Evolutionary conservation across 2,113 vertebrate genomes (phyloP), one percentile per base, ranked within the genome.

Genomic region (Tragelaphus buxtoni): DNA sequence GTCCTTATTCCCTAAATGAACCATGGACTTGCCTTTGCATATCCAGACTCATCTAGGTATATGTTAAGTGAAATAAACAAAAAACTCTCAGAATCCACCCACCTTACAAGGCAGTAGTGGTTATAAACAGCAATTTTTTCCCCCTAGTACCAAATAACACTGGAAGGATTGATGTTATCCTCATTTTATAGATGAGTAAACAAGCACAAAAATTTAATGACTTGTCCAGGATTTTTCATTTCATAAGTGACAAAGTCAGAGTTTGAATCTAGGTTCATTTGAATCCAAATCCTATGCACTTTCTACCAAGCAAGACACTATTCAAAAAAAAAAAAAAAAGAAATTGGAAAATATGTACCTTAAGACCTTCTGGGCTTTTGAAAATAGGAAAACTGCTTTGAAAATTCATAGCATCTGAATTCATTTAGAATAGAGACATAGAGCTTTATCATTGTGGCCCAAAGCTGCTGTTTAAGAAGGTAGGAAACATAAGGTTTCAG

Each of bases 341-440:
- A 94, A 92, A 88, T 88, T 79, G 39, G 53, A 58, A 85, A 93
- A 86, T 16, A 42, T 82, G 10, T 12, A 60, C 60, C 51, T 89
- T 91, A 87, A 93, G 26, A 55, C 88, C 3, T 56, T 93, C 72
- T 96, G 60, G 80, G 26, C 45, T 93, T 83, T 88, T 86, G 26
- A 88, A 96, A 96, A 92, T 87, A 96, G 76, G 39, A 91, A 88
- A 76, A 93, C 88, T 95, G 17, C 26, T 65, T 94, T 88, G 80
- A 91, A 95, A 96, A 94, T 88, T 85, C 65, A 83, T 88, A 96
- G 80, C 18, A 39, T 85, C 47, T 56, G 56, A 97, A 92, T 92
- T 32, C 32, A 92, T 76, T 92, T 94, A 69, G 35, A 61, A 85
- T 88, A 88, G 39, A 26, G 14, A 49, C 35, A 82, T 12, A 20